A percentile compares a stretch with the other conserved stretches of the same genome.
Conservation (phyloP, 2,113 vertebrate species). For the Gopherus evgoodei region DNA sequence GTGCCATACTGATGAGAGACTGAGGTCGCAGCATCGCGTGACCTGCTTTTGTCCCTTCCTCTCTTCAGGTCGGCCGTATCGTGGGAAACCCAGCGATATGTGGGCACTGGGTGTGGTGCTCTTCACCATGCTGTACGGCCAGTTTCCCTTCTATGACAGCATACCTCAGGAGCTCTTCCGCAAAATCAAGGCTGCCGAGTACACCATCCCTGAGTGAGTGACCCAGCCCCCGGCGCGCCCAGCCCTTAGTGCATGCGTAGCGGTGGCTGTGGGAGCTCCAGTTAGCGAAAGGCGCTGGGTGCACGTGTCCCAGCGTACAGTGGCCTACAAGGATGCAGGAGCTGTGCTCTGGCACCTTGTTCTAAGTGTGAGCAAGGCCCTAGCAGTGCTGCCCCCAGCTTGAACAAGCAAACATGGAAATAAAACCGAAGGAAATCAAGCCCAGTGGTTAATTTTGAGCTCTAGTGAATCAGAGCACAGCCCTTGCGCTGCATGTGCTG, state of each 20-base stretch:
- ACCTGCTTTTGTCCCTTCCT: neutral
- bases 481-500: neutral
- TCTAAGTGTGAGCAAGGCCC: neutral
- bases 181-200: constrained; percentile 99
- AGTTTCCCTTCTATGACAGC: constrained; percentile 99
- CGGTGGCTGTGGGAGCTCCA: neutral
- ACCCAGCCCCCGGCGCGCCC: neutral
- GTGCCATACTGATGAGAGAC: neutral
- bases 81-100: constrained; percentile 99
- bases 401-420: neutral
- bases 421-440: neutral
- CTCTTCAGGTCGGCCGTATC: constrained; percentile 91
- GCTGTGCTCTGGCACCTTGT: neutral
- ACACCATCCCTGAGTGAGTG: constrained; percentile 98
- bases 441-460: neutral
- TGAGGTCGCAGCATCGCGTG: neutral
- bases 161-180: constrained; percentile 99
- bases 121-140: constrained; percentile 99
- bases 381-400: rapidly evolving
- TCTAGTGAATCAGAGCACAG: neutral
- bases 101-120: constrained; percentile 98
- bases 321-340: neutral
- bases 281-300: neutral
- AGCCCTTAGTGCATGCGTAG: neutral
- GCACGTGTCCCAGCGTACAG: neutral